These are phyloP conservation scores for Grammomys dolichurus DNA, from an alignment of 2,113 vertebrate species.

Conservation along the genomic window DNA sequence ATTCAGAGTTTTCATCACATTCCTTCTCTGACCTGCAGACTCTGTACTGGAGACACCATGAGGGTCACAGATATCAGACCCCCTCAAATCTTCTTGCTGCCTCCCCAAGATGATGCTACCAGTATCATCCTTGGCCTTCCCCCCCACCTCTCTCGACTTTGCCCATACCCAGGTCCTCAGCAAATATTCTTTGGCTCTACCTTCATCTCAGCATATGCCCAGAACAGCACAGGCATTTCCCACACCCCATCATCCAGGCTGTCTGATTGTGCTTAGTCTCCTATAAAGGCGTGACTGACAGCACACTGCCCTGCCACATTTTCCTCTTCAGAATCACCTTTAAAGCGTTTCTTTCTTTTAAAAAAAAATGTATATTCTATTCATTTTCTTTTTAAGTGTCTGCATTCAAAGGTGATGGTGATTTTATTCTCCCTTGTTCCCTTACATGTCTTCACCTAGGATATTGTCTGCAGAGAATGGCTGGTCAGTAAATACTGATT, in stretches of 20 bases:
- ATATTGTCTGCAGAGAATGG: background rate
- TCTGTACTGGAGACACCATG: background rate
- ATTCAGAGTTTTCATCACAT: background rate
- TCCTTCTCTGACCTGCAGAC: background rate
- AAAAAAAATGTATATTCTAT: background rate
- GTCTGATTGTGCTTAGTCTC: background rate
- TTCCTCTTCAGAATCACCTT: background rate
- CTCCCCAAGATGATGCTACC: background rate
- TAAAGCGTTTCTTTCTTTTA: constrained; percentile 5
- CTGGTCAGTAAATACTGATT: background rate
- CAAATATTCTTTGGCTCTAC: background rate
- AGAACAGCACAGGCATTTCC: background rate
- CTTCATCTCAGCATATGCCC: background rate
- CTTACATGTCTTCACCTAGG: background rate
- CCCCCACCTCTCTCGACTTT: background rate
- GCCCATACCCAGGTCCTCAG: background rate
- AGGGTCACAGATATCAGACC: background rate
- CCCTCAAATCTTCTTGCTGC: background rate
- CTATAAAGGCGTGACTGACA: background rate
- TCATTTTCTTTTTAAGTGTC: background rate
- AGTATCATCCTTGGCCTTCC: background rate
- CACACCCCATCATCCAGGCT: background rate
- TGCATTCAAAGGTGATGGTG: background rate
- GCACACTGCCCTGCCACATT: background rate
- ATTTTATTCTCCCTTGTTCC: background rate